Base-by-base conservation (phyloP, 2,888 invertebrate species). In the Parnassius glacialis region DNA sequence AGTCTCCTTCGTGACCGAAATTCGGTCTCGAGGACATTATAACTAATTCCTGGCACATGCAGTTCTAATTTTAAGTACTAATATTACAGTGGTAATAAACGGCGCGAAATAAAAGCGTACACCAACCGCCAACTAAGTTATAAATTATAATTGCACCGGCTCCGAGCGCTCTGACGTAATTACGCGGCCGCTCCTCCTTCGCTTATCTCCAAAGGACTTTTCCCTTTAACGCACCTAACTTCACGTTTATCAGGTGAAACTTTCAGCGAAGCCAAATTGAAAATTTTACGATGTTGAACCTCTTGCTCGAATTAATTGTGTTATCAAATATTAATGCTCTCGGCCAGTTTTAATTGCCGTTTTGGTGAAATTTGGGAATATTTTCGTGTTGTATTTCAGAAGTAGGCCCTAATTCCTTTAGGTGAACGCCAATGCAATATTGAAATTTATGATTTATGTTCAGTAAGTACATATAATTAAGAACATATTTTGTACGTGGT, bases 291-390 rank as follows among this genome's bases (percentile, higher is more conserved):
- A 84, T 80, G 66, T 68, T 68, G 48, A 70, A 70, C 70, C 73
- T 70, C 71, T 68, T 69, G 71, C 64, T 77, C 64, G 78, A 89
- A 89, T 89, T 90, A 90, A 90, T 89, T 89, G 87, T 85, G 87
- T 90, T 90, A 90, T 90, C 88, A 90, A 89, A 87, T 87, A 90
- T 91, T 90, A 90, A 90, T 87, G 85, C 76, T 85, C 85, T 86
- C 70, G 69, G 74, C 73, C 68, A 65, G 69, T 69, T 76, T 80
- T 90, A 87, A 87, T 88, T 84, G 84, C 84, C 48, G 48, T 13
- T n/a, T 10, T 66, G 25, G 57, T 66, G 44, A 64, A 69, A 68
- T 68, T 70, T 70, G 52, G 61, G 64, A 61, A 64, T 67, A 48
- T 45, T 64, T 58, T 43, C 47, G 52, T 25, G 25, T 51, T 25